Evolutionary conservation across 2,797 vertebrate genomes (phyloP).

Genomic region (Rhinella marina): DNA sequence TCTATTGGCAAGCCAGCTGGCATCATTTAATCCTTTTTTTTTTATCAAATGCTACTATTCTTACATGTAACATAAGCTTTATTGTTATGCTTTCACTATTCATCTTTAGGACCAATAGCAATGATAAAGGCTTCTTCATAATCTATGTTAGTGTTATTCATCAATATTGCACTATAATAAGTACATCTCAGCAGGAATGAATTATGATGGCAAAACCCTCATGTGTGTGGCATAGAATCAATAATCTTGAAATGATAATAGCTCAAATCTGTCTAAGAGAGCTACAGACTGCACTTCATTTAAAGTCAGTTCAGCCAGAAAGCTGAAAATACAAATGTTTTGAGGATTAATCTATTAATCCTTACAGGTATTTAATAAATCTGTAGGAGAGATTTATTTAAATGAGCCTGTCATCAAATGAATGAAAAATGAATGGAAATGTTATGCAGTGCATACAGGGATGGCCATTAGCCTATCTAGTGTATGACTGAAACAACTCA

Average conservation of each 20-base stretch:
- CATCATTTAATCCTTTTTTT: neutral
- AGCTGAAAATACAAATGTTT: slow-evolving; percentile 52
- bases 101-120: slow-evolving; percentile 20
- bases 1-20: neutral
- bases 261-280: slow-evolving; percentile 60
- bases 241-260: slow-evolving; percentile 62
- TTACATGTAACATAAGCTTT: slow-evolving; percentile 15
- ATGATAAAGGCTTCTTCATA: slow-evolving; percentile 44
- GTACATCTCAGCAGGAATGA: slow-evolving; percentile 56
- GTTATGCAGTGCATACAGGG: neutral
- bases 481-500: neutral
- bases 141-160: slow-evolving; percentile 50
- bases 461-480: neutral
- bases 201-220: slow-evolving; percentile 53
- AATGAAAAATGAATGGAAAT: slow-evolving; percentile 11
- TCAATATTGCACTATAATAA: slow-evolving; percentile 59
- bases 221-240: slow-evolving; percentile 60
- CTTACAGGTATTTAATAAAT: slow-evolving; percentile 36
- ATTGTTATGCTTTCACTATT: slow-evolving; percentile 28
- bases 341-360: slow-evolving; percentile 27
- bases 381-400: slow-evolving; percentile 19
- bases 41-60: slow-evolving; percentile 25
- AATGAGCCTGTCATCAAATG: slow-evolving; percentile 26
- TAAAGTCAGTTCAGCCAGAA: slow-evolving; percentile 48
- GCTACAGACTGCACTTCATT: slow-evolving; percentile 48